phyloP scores from a whole-genome alignment of 2,113 vertebrate genomes.

The Ophiodon elongatus region DNA sequence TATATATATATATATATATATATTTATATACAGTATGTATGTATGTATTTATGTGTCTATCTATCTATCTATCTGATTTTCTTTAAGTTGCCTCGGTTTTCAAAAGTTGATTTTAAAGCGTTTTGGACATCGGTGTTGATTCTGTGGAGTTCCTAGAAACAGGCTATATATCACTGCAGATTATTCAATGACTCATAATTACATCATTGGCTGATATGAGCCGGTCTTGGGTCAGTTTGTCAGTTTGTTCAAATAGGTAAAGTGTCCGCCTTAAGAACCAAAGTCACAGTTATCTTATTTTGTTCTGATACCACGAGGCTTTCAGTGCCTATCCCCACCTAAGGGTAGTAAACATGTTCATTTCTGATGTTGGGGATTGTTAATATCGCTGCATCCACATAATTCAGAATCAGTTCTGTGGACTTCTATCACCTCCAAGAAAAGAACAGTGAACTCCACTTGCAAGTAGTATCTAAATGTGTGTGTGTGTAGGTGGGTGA shows the following conservation, averaged over 20 bases:
- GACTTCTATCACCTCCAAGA: slow-evolving; percentile 1
- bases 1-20: too few relatives aligned
- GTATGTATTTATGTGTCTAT: neutral
- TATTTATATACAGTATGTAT: too few relatives aligned
- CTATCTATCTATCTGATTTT: neutral
- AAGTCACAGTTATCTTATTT: slow-evolving; percentile 13
- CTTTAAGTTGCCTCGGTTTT: neutral
- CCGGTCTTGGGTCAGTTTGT: slow-evolving; percentile 1
- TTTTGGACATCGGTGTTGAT: neutral
- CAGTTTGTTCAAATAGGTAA: neutral
- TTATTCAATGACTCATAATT: slow-evolving; percentile 28
- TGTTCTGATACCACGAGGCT: neutral
- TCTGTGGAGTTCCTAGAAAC: slow-evolving; percentile 1
- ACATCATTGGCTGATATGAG: slow-evolving; percentile 28
- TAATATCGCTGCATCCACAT: neutral
- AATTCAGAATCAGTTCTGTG: neutral
- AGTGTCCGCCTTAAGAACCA: neutral
- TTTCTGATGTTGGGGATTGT: neutral
- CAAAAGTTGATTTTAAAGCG: neutral
- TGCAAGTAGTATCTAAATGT: neutral
- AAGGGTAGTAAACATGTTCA: neutral
- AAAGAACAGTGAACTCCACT: slow-evolving; percentile 10
- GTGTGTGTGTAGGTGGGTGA: neutral
- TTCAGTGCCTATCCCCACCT: neutral
- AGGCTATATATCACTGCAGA: neutral